phyloP scores from a whole-genome alignment of 2,113 vertebrate species.

The Phaethon lepturus region DNA sequence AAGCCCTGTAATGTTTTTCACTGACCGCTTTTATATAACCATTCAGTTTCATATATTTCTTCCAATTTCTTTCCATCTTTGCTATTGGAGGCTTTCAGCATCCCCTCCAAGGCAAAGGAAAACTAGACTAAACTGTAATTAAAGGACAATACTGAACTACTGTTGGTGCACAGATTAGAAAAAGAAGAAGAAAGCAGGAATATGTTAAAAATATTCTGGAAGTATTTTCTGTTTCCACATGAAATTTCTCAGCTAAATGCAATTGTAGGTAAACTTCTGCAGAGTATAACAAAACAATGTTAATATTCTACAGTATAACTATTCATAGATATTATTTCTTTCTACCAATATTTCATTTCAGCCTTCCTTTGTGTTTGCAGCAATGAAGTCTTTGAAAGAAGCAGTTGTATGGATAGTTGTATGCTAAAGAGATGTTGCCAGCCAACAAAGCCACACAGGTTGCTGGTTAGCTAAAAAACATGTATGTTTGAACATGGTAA shows the following conservation, averaged over 20 bases:
- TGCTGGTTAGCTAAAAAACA: neutral
- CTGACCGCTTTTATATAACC: neutral
- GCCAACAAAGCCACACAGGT: accelerated
- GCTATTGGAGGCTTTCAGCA: neutral
- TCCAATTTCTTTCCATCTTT: neutral
- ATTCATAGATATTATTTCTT: neutral
- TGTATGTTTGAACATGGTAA: neutral
- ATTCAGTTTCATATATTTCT: neutral
- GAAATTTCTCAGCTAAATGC: neutral
- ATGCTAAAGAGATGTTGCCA: neutral
- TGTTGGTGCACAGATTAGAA: neutral
- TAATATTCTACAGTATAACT: neutral
- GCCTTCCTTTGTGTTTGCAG: neutral
- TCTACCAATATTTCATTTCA: neutral
- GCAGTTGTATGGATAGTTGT: neutral
- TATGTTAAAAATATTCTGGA: neutral
- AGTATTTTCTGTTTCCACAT: neutral
- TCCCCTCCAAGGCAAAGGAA: neutral
- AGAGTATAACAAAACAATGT: neutral
- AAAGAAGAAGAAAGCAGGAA: neutral
- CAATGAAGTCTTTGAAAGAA: neutral
- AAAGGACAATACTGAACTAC: neutral
- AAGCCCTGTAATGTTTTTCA: neutral
- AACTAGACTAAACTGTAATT: neutral
- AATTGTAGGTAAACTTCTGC: neutral